These are phyloP conservation scores for Chironomus tepperi DNA, from an alignment of 1,140 invertebrate species.

Conservation along the genomic window DNA sequence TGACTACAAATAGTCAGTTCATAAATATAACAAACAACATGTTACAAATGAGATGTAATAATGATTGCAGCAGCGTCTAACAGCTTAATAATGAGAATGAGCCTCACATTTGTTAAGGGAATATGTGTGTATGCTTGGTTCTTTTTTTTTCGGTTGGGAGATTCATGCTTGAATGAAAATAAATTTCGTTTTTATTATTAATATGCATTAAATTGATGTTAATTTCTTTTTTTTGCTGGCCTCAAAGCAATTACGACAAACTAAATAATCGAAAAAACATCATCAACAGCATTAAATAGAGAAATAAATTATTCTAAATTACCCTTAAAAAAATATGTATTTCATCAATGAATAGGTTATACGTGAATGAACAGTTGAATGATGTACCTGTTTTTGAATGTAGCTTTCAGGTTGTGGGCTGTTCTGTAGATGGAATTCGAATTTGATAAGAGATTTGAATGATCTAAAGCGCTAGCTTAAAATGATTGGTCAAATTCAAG, in stretches of 20 bases:
- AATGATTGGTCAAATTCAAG: too few relatives aligned
- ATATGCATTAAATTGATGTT: slow-evolving; percentile 14
- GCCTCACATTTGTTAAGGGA: neutral
- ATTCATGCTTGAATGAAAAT: too few relatives aligned
- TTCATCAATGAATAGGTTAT: neutral
- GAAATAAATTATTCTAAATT: slow-evolving; percentile 4
- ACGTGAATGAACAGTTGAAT: neutral
- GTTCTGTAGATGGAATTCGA: too few relatives aligned
- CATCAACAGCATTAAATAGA: neutral
- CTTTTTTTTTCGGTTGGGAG: too few relatives aligned
- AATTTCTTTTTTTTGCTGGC: neutral
- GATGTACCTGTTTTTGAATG: too few relatives aligned
- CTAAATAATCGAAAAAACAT: neutral
- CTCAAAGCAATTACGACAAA: neutral
- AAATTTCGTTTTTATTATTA: neutral
- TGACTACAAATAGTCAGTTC: slow-evolving; percentile 12
- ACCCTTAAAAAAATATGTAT: neutral
- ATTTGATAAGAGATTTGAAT: too few relatives aligned
- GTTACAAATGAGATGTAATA: slow-evolving; percentile 14
- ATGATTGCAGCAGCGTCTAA: neutral
- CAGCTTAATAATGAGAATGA: neutral
- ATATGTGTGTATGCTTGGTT: too few relatives aligned
- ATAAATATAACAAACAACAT: slow-evolving; percentile 10
- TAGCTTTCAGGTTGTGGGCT: too few relatives aligned
- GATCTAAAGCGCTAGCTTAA: too few relatives aligned